Evolutionary conservation across 2,113 vertebrate species (phyloP).

Genomic region (Sinosuthora webbiana): DNA sequence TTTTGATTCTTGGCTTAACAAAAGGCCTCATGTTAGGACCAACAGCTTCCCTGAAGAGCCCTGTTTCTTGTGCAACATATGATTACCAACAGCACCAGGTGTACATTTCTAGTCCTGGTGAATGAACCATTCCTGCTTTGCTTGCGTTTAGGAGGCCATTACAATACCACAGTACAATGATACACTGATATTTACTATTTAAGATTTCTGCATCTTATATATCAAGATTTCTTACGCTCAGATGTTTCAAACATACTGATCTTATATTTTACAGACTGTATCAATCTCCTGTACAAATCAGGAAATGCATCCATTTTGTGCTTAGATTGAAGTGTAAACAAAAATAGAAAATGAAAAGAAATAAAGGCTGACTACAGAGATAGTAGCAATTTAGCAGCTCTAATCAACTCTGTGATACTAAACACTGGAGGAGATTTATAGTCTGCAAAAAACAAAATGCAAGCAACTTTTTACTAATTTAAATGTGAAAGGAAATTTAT

Average conservation of each 20-base stretch:
- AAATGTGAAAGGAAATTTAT: background rate
- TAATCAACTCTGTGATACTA: background rate
- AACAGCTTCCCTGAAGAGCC: background rate
- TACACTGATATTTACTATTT: background rate
- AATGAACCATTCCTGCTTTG: background rate
- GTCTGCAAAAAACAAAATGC: background rate
- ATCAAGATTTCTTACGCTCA: background rate
- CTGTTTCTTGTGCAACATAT: background rate
- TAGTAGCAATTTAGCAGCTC: background rate
- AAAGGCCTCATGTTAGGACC: background rate
- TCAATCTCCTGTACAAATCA: background rate
- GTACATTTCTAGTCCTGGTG: background rate
- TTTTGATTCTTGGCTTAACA: background rate
- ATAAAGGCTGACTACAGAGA: background rate
- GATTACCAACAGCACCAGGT: background rate
- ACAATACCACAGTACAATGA: rapidly evolving
- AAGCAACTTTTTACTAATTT: background rate
- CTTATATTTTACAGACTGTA: background rate
- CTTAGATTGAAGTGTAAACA: background rate
- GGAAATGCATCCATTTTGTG: background rate
- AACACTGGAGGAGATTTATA: background rate
- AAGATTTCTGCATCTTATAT: background rate
- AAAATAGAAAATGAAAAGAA: background rate
- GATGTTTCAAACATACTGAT: background rate
- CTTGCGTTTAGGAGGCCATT: background rate